Percentiles rank a stretch among this genome's conserved stretches.
Conservation (phyloP, 2,888 invertebrate genomes). For the Mesochorus sp. region DNA sequence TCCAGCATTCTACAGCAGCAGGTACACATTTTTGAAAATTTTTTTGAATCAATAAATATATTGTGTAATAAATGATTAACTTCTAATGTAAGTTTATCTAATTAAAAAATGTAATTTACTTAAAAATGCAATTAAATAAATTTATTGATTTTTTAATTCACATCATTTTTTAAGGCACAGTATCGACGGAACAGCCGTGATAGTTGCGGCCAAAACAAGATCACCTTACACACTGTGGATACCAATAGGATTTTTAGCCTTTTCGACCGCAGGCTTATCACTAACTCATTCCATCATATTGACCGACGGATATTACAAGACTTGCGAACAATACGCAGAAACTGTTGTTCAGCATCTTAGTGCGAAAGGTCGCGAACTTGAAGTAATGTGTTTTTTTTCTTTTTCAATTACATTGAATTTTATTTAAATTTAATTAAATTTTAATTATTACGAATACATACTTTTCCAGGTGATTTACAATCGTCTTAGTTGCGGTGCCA, state of each 20-base stretch:
- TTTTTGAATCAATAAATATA: not conserved
- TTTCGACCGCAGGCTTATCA: slow-evolving; percentile 86
- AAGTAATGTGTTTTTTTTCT: slow-evolving; percentile 62
- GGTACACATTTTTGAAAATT: slow-evolving; percentile 53
- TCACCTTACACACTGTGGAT: slow-evolving; percentile 84
- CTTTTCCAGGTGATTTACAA: slow-evolving; percentile 83
- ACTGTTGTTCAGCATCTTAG: slow-evolving; percentile 84
- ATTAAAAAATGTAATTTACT: too few relatives aligned
- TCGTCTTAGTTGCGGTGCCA: slow-evolving; percentile 88
- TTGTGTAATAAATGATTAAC: too few relatives aligned
- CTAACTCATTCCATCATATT: slow-evolving; percentile 87
- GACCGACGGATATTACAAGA: slow-evolving; percentile 88
- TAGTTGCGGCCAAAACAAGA: slow-evolving; percentile 71
- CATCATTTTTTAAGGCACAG: slow-evolving; percentile 59
- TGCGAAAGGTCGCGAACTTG: slow-evolving; percentile 72
- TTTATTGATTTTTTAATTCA: not conserved
- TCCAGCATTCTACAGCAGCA: slow-evolving; percentile 55
- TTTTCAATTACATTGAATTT: not conserved
- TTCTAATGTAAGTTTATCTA: too few relatives aligned
- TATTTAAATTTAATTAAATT: not conserved
- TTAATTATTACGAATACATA: not conserved
- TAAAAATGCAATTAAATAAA: too few relatives aligned
- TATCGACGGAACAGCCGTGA: slow-evolving; percentile 69
- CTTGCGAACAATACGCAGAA: slow-evolving; percentile 90
- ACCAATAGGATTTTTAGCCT: slow-evolving; percentile 85